A percentile compares a stretch with the other conserved stretches of the same genome.
phyloP scores from a whole-genome alignment of 2,888 invertebrate genomes.

The Ophion ellenae region DNA sequence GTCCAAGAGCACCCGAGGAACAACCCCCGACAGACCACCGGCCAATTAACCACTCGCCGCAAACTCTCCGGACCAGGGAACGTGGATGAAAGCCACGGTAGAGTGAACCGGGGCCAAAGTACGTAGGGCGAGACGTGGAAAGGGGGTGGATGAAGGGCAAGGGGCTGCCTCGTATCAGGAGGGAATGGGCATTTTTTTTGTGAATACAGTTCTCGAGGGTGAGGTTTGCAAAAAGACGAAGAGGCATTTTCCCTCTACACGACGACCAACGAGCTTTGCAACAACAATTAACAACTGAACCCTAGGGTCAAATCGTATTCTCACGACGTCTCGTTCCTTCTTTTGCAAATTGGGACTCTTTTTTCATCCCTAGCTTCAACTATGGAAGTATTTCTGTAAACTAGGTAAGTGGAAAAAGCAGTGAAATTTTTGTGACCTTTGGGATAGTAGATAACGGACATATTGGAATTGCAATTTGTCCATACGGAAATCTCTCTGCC shows the following conservation, averaged over 20 bases:
- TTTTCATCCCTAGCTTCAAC: neutral
- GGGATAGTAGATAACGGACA: no score
- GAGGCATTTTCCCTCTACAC: conserved; percentile 6
- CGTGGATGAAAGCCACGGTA: conserved; percentile 32
- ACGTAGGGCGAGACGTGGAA: neutral
- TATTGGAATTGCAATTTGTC: no score
- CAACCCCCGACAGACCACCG: conserved; percentile 67
- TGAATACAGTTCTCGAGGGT: conserved; percentile 34
- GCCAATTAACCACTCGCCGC: conserved; percentile 67
- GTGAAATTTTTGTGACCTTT: no score
- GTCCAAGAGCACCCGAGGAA: conserved; percentile 59
- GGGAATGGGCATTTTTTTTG: conserved; percentile 9
- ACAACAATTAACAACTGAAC: conserved; percentile 45
- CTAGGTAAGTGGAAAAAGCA: no score
- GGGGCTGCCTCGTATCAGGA: neutral
- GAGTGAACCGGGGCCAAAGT: neutral
- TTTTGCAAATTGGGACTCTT: neutral
- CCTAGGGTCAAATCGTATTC: conserved; percentile 16
- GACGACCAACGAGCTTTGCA: conserved; percentile 11
- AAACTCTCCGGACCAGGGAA: conserved; percentile 61
- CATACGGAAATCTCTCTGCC: no score
- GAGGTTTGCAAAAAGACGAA: conserved; percentile 8
- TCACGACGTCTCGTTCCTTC: conserved; percentile 4
- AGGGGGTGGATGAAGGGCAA: neutral
- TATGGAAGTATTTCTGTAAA: neutral